Conservation (phyloP, 2,888 invertebrate genomes). For the Heliconius hortense region DNA sequence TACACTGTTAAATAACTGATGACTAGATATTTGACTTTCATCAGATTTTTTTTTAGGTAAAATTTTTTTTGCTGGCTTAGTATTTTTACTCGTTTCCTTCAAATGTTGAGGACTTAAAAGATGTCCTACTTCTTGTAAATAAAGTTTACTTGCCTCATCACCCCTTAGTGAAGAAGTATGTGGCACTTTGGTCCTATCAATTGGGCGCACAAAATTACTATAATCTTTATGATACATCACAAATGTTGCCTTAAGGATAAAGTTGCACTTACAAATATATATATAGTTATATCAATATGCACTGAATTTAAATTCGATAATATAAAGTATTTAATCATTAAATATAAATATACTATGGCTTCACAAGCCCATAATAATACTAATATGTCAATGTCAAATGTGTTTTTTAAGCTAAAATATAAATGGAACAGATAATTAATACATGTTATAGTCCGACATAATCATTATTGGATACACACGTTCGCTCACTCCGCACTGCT, state of each 20-base stretch:
- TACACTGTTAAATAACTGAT: constrained; percentile 65
- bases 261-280: not conserved
- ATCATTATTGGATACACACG: no score
- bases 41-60: constrained; percentile 33
- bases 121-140: constrained; percentile 65
- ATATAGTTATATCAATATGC: not conserved
- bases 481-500: no score
- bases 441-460: not conserved
- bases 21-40: constrained; percentile 49
- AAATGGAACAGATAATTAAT: not conserved
- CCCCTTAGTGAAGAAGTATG: constrained; percentile 51
- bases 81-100: constrained; percentile 17
- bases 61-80: constrained; percentile 1
- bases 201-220: constrained; percentile 57
- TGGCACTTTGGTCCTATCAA: constrained; percentile 6
- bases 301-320: not conserved
- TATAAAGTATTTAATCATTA: not conserved
- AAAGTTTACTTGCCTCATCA: constrained; percentile 62
- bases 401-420: not conserved
- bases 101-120: constrained; percentile 39
- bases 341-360: not conserved
- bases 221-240: constrained; percentile 57
- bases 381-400: not conserved
- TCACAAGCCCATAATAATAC: not conserved
- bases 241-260: not conserved